A percentile compares a stretch with the other conserved stretches of the same genome.
phyloP scores from a whole-genome alignment of 2,888 invertebrate species.

The Spilosoma lubricipeda region DNA sequence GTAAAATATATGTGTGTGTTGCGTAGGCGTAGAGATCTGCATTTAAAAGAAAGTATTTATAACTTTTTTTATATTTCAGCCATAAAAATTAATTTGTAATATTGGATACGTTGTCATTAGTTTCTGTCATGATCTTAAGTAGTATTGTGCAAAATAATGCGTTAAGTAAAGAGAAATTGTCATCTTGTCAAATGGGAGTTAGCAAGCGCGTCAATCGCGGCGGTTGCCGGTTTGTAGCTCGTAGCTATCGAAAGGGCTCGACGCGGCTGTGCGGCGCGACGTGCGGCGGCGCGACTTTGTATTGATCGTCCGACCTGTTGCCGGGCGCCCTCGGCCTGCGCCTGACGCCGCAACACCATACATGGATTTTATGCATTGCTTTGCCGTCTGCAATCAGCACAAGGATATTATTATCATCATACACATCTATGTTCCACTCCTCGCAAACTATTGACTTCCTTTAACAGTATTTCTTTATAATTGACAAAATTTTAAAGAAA shows the following conservation, averaged over 20 bases:
- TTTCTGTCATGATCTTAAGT: background rate
- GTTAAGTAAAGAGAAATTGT: constrained; percentile 51
- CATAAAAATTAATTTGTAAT: background rate
- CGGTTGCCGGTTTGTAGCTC: constrained; percentile 44
- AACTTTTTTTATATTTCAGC: background rate
- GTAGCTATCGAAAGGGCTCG: constrained; percentile 67
- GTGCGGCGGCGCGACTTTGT: constrained; percentile 75
- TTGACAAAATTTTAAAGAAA: background rate
- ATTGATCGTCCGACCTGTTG: constrained; percentile 85
- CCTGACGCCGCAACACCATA: constrained; percentile 51
- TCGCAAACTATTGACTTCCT: background rate
- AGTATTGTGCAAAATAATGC: constrained; percentile 45
- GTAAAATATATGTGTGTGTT: constrained; percentile 14
- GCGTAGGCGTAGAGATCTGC: constrained; percentile 16
- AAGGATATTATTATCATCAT: constrained; percentile 32
- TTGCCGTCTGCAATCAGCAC: constrained; percentile 51
- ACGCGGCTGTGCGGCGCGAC: constrained; percentile 71
- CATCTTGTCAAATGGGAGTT: constrained; percentile 44
- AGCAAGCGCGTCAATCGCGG: constrained; percentile 43
- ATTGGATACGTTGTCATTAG: background rate
- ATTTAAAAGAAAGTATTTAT: constrained; percentile 1
- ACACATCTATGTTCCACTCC: no score
- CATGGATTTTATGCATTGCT: constrained; percentile 64
- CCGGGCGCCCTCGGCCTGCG: constrained; percentile 71
- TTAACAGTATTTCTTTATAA: background rate